phyloP scores from a whole-genome alignment of 2,888 invertebrate species.

The Drosophila mayaguana region DNA sequence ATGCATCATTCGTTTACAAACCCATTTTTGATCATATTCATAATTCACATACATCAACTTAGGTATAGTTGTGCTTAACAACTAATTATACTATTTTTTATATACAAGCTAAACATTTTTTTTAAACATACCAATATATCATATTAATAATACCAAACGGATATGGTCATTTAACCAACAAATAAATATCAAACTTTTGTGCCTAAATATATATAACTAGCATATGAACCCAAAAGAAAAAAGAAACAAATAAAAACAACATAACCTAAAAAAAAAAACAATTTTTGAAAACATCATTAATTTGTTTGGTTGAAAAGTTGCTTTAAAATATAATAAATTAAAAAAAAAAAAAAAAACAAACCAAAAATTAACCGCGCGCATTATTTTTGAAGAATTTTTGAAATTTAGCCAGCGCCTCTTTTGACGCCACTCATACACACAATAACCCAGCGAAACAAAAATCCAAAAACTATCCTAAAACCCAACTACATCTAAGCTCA shows the following conservation, averaged over 20 bases:
- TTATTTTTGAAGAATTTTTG: constrained; percentile 49
- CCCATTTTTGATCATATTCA: constrained; percentile 36
- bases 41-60: constrained; percentile 39
- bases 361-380: constrained; percentile 54
- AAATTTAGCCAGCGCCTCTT: constrained; percentile 53
- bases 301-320: constrained; percentile 65
- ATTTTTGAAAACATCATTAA: constrained; percentile 51
- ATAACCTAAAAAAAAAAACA: constrained; percentile 41
- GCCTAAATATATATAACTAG: constrained; percentile 71
- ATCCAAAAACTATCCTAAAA: constrained; percentile 33
- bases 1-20: constrained; percentile 42
- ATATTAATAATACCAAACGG: constrained; percentile 83
- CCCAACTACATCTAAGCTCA: constrained; percentile 31
- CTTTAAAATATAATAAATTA: constrained; percentile 36
- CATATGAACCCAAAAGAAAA: constrained; percentile 63
- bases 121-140: constrained; percentile 50
- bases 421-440: constrained; percentile 67
- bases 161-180: constrained; percentile 86
- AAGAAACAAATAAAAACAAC: constrained; percentile 42
- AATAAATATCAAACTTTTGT: constrained; percentile 65
- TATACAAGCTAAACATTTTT: constrained; percentile 43
- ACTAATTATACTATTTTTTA: constrained; percentile 61
- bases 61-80: constrained; percentile 81
- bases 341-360: constrained; percentile 22
- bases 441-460: constrained; percentile 66